Evolutionary conservation across 2,797 vertebrate species (phyloP), one percentile per base, ranked within the genome.

Genomic region (Serranus cabrilla): DNA sequence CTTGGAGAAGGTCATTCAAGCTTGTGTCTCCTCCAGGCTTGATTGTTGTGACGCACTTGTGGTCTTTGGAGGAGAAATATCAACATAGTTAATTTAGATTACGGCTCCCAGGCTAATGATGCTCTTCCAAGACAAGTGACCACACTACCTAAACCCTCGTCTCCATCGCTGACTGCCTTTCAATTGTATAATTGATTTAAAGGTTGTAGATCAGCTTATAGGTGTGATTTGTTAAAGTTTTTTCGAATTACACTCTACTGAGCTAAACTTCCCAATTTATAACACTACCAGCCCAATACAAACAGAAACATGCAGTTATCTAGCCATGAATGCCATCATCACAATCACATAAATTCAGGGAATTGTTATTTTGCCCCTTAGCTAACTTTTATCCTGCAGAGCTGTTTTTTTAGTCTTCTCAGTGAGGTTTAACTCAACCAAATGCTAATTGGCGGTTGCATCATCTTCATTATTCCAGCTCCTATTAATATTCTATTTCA

Each of bases 141-240:
- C 75, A 25, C 62, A 68, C 76, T 61, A 70, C 11, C 54, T 34
- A 56, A 54, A 60, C 73, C 56, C 17, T 34, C n/a, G 34, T 42
- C 31, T 21, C 14, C 21, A 62, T 34, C 43, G 55, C 23, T 58
- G 43, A 62, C 20, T 68, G 43, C 17, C 43, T 31, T 45, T 63
- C 67, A 80, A 54, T 46, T 61, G 54, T 23, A 43, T 20, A 63
- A 61, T 49, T 56, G 58, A 83, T 84, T 80, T 80, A 34, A 50
- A 61, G 43, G 54, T 52, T 76, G 77, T 54, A 74, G 62, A 21
- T 67, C 50, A 27, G 51, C 54, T 59, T 60, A 55, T 75, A 55
- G 79, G 54, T 43, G 58, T 61, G 58, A 71, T 77, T 74, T 64
- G 57, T 71, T 50, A 62, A 62, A 21, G 45, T 45, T n/a, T n/a